Evolutionary conservation across 2,888 invertebrate genomes (phyloP).

Genomic region (Mechanitis mazaeus): DNA sequence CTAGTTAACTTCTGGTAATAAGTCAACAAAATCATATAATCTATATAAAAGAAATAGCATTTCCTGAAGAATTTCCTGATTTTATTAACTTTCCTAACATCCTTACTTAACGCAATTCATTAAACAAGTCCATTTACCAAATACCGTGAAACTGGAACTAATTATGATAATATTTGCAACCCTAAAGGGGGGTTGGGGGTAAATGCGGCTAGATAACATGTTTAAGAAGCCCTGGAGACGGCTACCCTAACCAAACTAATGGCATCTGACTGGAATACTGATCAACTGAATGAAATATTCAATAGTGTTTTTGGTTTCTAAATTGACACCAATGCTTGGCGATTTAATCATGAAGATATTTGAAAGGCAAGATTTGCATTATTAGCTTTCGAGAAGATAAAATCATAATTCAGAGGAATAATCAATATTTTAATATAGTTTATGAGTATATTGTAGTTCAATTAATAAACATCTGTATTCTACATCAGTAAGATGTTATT

Average conservation of each 20-base stretch:
- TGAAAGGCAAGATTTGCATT: background rate
- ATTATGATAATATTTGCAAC: slow-evolving; percentile 67
- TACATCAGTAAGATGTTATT: too few relatives aligned
- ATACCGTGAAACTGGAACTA: slow-evolving; percentile 33
- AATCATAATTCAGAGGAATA: too few relatives aligned
- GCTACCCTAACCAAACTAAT: slow-evolving; percentile 47
- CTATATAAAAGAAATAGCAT: too few relatives aligned
- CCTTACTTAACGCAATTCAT: slow-evolving; percentile 1
- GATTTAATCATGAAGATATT: background rate
- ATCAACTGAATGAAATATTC: slow-evolving; percentile 56
- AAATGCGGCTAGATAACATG: slow-evolving; percentile 70
- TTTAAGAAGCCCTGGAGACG: slow-evolving; percentile 64
- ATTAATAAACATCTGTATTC: too few relatives aligned
- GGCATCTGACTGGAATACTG: slow-evolving; percentile 60
- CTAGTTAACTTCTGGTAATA: too few relatives aligned
- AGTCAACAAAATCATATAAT: too few relatives aligned
- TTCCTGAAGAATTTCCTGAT: background rate
- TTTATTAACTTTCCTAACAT: background rate
- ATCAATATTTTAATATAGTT: too few relatives aligned
- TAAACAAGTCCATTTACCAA: slow-evolving; percentile 8
- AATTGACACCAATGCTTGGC: slow-evolving; percentile 2
- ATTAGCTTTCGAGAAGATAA: too few relatives aligned
- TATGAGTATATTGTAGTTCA: too few relatives aligned
- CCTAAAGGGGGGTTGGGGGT: slow-evolving; percentile 42
- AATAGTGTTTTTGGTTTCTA: slow-evolving; percentile 27